Conservation (phyloP, 2,888 invertebrate genomes). For the Lysandra coridon region DNA sequence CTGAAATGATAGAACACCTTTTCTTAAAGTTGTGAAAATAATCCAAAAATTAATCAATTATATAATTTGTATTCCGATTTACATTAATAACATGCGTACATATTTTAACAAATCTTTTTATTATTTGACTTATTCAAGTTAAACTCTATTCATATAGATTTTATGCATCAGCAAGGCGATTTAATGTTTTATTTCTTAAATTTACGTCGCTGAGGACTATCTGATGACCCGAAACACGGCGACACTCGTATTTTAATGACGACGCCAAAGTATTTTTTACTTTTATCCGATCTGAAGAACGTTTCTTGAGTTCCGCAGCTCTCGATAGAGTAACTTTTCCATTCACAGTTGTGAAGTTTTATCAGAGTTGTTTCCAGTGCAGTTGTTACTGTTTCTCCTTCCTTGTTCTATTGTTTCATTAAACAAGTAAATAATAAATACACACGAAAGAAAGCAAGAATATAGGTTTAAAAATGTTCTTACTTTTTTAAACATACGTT, state of each 20-base stretch:
- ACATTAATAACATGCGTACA: too few relatives aligned
- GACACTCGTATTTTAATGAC: slow-evolving; percentile 9
- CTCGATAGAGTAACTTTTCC: slow-evolving; percentile 26
- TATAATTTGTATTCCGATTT: too few relatives aligned
- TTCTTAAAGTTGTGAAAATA: too few relatives aligned
- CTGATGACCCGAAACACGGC: not conserved
- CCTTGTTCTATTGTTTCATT: not conserved
- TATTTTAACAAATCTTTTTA: too few relatives aligned
- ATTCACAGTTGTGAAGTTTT: slow-evolving; percentile 22
- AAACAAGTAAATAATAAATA: not conserved
- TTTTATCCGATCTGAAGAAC: not conserved
- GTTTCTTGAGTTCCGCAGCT: not conserved
- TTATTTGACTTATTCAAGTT: not conserved
- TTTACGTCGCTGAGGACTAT: not conserved
- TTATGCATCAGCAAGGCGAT: not conserved
- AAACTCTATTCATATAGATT: not conserved
- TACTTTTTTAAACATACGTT: too few relatives aligned
- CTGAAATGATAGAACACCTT: too few relatives aligned
- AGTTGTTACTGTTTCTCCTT: not conserved
- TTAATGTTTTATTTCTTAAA: not conserved
- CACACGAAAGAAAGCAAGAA: not conserved
- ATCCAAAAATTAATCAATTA: too few relatives aligned
- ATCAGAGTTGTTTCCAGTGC: slow-evolving; percentile 6
- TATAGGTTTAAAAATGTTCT: not conserved
- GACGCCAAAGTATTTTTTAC: not conserved